A percentile compares a stretch with the other conserved stretches of the same genome.
Conservation (phyloP, 2,888 invertebrate species). For the Axea sp. region DNA sequence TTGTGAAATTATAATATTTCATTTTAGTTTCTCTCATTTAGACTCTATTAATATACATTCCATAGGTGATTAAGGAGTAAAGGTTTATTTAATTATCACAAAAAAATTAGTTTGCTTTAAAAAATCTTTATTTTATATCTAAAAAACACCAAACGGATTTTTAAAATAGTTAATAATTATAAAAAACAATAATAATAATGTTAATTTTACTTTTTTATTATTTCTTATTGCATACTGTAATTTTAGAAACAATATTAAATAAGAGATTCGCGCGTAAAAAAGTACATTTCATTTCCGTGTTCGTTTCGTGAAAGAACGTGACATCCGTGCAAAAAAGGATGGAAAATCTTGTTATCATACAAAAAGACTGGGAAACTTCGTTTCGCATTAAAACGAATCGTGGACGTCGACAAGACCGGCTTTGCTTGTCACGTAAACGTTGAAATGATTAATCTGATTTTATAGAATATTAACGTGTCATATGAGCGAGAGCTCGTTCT, state of each 20-base stretch:
- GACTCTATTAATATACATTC: too few species aligned
- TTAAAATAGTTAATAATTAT: too few species aligned
- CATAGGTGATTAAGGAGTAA: too few species aligned
- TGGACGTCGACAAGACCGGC: not conserved
- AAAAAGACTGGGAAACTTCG: conserved; percentile 14
- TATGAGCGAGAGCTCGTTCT: conserved; percentile 17
- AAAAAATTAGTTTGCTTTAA: too few species aligned
- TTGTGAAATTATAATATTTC: too few species aligned
- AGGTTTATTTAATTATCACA: too few species aligned
- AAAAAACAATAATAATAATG: too few species aligned
- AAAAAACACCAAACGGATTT: too few species aligned
- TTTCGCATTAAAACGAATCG: conserved; percentile 11
- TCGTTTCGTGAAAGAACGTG: conserved; percentile 31
- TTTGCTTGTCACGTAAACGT: conserved; percentile 15
- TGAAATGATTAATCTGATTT: conserved; percentile 28
- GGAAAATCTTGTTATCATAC: not conserved
- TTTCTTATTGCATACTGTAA: not conserved
- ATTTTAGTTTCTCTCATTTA: too few species aligned
- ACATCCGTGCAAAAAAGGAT: conserved; percentile 10
- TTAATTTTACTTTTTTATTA: not conserved
- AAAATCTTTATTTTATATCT: too few species aligned
- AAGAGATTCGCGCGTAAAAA: conserved; percentile 16
- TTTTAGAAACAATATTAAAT: conserved; percentile 1
- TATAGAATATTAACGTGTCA: conserved; percentile 29
- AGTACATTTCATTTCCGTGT: conserved; percentile 23